These are phyloP conservation scores for Muscina levida DNA, from an alignment of 2,888 invertebrate genomes.

Conservation along the genomic window DNA sequence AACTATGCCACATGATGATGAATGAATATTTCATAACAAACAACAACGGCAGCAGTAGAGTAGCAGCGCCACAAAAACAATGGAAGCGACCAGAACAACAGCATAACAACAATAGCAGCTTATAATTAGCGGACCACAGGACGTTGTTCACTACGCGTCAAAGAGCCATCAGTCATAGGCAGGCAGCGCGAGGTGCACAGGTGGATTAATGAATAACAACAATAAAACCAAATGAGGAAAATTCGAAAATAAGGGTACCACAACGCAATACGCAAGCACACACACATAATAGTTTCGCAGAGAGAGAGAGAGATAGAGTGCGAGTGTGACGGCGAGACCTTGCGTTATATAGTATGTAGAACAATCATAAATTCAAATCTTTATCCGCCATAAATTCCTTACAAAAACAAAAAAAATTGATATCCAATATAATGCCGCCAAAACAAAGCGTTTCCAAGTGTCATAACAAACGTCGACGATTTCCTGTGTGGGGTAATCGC, in stretches of 20 bases:
- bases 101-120: neutral
- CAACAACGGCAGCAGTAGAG: neutral
- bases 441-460: neutral
- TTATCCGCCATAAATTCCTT: constrained; percentile 12
- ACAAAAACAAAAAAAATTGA: constrained; percentile 1
- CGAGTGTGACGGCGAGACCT: no score
- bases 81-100: no score
- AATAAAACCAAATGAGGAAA: neutral
- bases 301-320: no score
- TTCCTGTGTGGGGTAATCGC: no score
- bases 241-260: neutral
- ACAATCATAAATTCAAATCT: constrained; percentile 34
- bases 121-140: neutral
- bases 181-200: neutral
- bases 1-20: neutral
- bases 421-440: neutral
- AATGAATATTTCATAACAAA: neutral
- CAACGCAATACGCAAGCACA: no score
- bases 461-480: neutral
- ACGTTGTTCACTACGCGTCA: neutral
- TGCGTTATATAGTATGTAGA: neutral
- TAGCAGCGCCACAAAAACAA: no score
- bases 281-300: no score
- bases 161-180: neutral
- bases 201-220: constrained; percentile 3